phyloP scores from a whole-genome alignment of 1,140 invertebrate species.

The Drosophila micromelanica region DNA sequence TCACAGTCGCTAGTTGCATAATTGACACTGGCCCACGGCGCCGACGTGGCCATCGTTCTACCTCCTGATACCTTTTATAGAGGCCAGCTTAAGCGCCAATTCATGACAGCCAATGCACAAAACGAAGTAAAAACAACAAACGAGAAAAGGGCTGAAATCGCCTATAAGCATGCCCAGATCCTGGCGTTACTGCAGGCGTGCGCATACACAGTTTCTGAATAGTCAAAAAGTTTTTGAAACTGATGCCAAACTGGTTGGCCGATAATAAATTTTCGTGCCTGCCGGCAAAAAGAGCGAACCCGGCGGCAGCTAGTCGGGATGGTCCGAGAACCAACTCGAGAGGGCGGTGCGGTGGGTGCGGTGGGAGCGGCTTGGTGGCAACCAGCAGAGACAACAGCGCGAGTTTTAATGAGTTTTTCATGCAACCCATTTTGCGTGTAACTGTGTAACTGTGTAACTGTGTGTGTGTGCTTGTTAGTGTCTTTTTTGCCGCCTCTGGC shows the following conservation, averaged over 20 bases:
- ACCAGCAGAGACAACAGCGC: constrained; percentile 60
- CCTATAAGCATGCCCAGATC: constrained; percentile 20
- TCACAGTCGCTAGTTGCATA: constrained; percentile 69
- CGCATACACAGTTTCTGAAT: constrained; percentile 47
- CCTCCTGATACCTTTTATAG: constrained; percentile 30
- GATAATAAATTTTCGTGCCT: constrained; percentile 76
- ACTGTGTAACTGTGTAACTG: not conserved
- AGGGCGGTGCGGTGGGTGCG: not conserved
- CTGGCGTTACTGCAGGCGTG: constrained; percentile 7
- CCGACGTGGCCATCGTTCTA: constrained; percentile 22
- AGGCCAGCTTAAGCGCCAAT: constrained; percentile 51
- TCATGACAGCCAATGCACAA: constrained; percentile 49
- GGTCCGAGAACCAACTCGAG: not conserved
- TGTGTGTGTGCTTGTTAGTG: not conserved
- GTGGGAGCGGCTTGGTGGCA: constrained; percentile 26
- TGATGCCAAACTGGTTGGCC: constrained; percentile 70
- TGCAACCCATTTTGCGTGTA: constrained; percentile 42
- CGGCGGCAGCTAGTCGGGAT: not conserved
- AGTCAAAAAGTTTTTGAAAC: constrained; percentile 78
- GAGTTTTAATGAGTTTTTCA: constrained; percentile 80
- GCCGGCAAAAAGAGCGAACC: constrained; percentile 28
- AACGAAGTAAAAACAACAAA: constrained; percentile 19
- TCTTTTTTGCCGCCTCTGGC: constrained; percentile 12
- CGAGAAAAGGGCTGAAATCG: constrained; percentile 13
- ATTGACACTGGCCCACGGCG: constrained; percentile 54